Evolutionary conservation across 1,140 invertebrate species (phyloP), one percentile per base, ranked within the genome.

Genomic region (Eumeta japonica): DNA sequence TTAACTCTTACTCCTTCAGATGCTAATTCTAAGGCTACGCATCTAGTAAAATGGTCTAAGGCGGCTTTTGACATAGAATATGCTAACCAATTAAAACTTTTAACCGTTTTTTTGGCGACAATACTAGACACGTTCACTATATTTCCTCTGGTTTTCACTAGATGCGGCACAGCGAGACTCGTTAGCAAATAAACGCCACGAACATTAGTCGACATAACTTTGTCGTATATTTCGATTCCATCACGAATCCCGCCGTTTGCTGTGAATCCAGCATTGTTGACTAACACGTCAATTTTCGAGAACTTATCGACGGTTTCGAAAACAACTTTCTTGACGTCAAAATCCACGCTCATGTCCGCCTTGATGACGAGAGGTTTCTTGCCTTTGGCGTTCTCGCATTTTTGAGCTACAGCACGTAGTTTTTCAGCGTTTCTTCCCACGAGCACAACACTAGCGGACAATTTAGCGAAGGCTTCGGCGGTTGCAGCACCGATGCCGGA

Each of bases 41-140:
- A 88, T 50, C 83, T 77, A 2, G 89, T 92, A 19, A 92, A 78
- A 57, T 90, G 88, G 62, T 92, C 88, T 3, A 92, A 39, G 13
- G 88, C 87, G 30, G 87, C 75, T 76, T 93, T 92, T 3, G 86
- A 88, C 76, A 90, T 85, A 49, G 82, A 84, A 50, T 93, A 92
- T 0, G 86, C 79, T 28, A 83, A 53, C n/a, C n/a, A n/a, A n/a
- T n/a, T n/a, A n/a, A n/a, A n/a, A n/a, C n/a, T n/a, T n/a, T n/a
- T n/a, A n/a, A n/a, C n/a, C n/a, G 20, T 24, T 24, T 24, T 24
- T 24, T 5, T 24, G 5, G 20, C 86, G 50, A 74, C 79, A 1
- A 89, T 81, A 54, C 85, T 88, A 4, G 85, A 88, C 2, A 89
- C 81, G 63, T 89, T 89, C 1, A 90, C 81, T 48, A 87, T 82